Conservation (phyloP, 2,888 invertebrate genomes). For the Ceraclea dissimilis region DNA sequence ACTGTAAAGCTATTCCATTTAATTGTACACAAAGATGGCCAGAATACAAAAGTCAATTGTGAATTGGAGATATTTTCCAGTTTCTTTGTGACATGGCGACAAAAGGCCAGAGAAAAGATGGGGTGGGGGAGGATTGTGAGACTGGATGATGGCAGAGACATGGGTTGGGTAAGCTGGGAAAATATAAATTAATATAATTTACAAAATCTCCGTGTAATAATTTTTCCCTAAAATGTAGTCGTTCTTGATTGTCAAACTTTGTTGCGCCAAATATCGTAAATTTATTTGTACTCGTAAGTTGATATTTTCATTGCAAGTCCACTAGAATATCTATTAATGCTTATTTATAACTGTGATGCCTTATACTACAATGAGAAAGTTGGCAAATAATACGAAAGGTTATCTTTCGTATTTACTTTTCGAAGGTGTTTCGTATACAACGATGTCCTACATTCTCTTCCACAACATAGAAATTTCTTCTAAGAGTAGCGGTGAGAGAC, state of each 20-base stretch:
- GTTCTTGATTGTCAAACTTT: background rate
- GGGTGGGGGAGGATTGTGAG: constrained; percentile 5
- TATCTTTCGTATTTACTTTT: too few species aligned
- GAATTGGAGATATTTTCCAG: constrained; percentile 18
- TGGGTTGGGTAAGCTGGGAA: constrained; percentile 18
- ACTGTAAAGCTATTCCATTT: constrained; percentile 22
- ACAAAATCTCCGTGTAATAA: constrained; percentile 26
- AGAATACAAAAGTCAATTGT: constrained; percentile 25
- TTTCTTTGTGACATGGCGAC: constrained; percentile 11
- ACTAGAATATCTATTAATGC: too few species aligned
- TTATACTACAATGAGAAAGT: too few species aligned
- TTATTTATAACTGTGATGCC: too few species aligned
- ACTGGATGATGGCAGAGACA: constrained; percentile 2
- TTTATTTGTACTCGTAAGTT: too few species aligned
- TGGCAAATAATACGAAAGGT: too few species aligned
- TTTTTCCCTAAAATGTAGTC: constrained; percentile 25
- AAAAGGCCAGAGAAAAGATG: constrained; percentile 6
- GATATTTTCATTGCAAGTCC: too few species aligned
- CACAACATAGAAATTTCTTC: too few species aligned
- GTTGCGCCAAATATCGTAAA: background rate
- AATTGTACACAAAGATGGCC: constrained; percentile 25
- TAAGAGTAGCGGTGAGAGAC: too few species aligned
- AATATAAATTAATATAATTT: constrained; percentile 27
- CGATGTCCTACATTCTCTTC: too few species aligned
- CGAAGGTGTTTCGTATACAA: too few species aligned